phyloP scores from a whole-genome alignment of 2,113 vertebrate species.

The Grus americana region DNA sequence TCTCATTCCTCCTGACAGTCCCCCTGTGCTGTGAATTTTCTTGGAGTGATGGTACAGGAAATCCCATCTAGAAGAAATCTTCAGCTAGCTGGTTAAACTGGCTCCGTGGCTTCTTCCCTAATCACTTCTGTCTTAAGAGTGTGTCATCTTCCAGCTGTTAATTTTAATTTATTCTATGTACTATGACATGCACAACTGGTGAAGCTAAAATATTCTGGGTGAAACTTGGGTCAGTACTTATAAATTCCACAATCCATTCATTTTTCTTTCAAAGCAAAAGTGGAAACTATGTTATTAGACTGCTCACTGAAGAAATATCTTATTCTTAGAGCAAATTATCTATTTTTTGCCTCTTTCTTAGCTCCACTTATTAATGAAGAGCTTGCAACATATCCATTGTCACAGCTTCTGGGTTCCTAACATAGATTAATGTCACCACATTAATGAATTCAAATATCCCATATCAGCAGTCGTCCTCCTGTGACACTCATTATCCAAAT shows the following conservation, averaged over 20 bases:
- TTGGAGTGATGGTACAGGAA: background rate
- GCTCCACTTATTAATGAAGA: background rate
- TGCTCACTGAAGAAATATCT: background rate
- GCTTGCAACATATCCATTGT: background rate
- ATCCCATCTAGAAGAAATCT: background rate
- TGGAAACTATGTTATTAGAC: background rate
- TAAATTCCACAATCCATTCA: background rate
- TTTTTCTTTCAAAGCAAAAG: background rate
- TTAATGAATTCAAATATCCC: background rate
- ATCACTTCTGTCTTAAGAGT: background rate
- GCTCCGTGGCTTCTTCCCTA: background rate
- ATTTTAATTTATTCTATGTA: background rate
- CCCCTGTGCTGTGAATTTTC: background rate
- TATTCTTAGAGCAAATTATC: background rate
- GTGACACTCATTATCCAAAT: background rate
- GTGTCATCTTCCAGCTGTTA: background rate
- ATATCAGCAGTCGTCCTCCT: background rate
- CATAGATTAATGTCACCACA: background rate
- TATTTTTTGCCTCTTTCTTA: background rate
- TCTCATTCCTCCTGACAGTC: background rate
- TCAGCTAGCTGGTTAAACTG: background rate
- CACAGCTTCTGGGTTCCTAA: background rate
- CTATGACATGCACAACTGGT: background rate
- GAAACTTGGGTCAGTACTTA: background rate
- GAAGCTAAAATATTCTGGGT: background rate